Evolutionary conservation across 1,140 invertebrate species (phyloP).

Genomic region (Anoplolepis gracilipes): DNA sequence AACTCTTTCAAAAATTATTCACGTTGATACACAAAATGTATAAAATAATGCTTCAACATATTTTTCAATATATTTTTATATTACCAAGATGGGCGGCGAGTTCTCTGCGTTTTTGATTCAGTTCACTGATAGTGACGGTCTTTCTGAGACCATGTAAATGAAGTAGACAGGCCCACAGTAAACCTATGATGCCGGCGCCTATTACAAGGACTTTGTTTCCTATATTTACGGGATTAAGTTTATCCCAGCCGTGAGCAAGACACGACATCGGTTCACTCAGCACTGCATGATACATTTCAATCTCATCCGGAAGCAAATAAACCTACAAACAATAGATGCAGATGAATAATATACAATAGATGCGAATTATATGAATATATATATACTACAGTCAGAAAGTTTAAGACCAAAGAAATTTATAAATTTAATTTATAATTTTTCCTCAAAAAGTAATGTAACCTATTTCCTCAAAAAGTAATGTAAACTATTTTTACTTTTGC

Average conservation of each 20-base stretch:
- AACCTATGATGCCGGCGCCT: slow-evolving; percentile 90
- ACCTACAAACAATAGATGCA: slow-evolving; percentile 70
- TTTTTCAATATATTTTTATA: slow-evolving; percentile 54
- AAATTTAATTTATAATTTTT: too few relatives aligned
- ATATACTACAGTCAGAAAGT: too few relatives aligned
- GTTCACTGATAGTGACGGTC: slow-evolving; percentile 88
- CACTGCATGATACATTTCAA: slow-evolving; percentile 84
- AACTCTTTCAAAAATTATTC: not conserved
- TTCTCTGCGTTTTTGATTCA: slow-evolving; percentile 86
- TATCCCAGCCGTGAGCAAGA: slow-evolving; percentile 89
- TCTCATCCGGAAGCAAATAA: slow-evolving; percentile 75
- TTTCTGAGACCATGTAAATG: slow-evolving; percentile 89
- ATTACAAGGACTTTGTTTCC: slow-evolving; percentile 88
- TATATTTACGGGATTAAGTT: slow-evolving; percentile 87
- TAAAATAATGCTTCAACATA: not conserved
- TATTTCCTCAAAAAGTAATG: too few relatives aligned
- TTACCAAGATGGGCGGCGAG: slow-evolving; percentile 87
- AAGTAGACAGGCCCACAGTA: slow-evolving; percentile 88
- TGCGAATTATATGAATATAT: too few relatives aligned
- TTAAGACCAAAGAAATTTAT: too few relatives aligned
- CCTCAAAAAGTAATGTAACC: too few relatives aligned
- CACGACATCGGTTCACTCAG: slow-evolving; percentile 90
- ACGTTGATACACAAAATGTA: not conserved
- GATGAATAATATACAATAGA: not conserved
- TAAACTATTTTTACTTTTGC: too few relatives aligned